Base-by-base conservation (phyloP, 2,888 invertebrate species). In the Lochmaea crataegi region DNA sequence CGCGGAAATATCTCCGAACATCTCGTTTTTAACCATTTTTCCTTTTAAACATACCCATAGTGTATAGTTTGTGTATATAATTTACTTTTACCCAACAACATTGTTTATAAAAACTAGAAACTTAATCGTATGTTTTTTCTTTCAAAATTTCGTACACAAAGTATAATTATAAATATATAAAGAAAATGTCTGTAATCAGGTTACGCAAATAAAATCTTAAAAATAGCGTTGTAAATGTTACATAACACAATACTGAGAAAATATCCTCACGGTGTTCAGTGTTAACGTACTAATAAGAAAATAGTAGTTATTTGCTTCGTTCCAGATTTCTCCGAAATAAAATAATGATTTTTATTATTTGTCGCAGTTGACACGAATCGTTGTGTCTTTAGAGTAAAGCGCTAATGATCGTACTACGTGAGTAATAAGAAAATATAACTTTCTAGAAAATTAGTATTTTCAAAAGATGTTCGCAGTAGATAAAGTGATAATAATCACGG, bases 131-230 rank as follows among this genome's bases (percentile, higher is more conserved):
- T 48, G 51, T 61, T 61, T 68, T 61, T 68, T 45, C 38, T 53
- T 53, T 18, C 61, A 61, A 58, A 60, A 48, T 12, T 60, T 60
- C 16, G 60, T 48, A 68, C 41, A 60, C 42, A 48, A 61, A 48
- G 42, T 61, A 61, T 68, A 68, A 68, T 61, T 61, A 68, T 51
- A 68, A 68, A 68, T 61, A 61, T 61, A 68, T 61, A 68, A 68
- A 60, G 68, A 38, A 22, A 48, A 42, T 68, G 45, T 12, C 45
- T 26, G 51, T 41, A 68, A 68, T 61, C 56, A 32, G 68, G 61
- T 68, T 68, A 61, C 61, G 68, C 61, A 68, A 68, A 68, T 51
- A 68, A 16, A 68, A 68, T 68, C 68, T 68, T 16, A 48, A 68
- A 68, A 58, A 42, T 51, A 61, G 48, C 68, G 26, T 38, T 61